These are phyloP conservation scores for Cephus spinipes DNA, from an alignment of 2,888 invertebrate genomes.

Conservation along the genomic window DNA sequence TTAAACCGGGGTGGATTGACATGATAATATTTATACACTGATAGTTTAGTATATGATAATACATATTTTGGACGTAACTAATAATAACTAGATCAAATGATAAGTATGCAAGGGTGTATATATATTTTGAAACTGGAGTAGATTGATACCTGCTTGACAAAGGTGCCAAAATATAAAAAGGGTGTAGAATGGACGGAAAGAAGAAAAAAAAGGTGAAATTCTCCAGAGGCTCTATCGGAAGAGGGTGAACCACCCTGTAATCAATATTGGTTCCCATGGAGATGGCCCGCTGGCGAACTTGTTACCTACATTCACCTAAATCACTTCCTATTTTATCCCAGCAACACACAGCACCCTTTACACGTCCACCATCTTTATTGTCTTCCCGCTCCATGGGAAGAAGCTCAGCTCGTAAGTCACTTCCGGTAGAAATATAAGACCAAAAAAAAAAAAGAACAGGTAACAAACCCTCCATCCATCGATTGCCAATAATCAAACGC, in stretches of 20 bases:
- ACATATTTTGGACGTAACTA: background rate
- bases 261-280: conserved; percentile 65
- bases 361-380: conserved; percentile 6
- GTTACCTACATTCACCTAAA: conserved; percentile 60
- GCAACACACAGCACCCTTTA: background rate
- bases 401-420: background rate
- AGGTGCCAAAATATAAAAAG: background rate
- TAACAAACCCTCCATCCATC: background rate
- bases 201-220: background rate
- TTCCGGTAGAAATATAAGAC: background rate
- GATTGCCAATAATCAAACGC: background rate
- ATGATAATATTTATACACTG: too few species aligned
- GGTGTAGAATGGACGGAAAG: background rate
- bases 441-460: background rate
- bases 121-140: background rate
- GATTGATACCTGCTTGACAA: background rate
- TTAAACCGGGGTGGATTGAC: background rate
- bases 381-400: background rate
- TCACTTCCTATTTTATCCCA: conserved; percentile 38
- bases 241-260: conserved; percentile 40
- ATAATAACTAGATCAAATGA: background rate
- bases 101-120: background rate
- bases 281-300: conserved; percentile 56
- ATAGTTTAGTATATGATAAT: too few species aligned
- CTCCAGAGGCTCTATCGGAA: background rate